Base-by-base conservation (phyloP, 2,113 vertebrate species). In the Apodemus speciosus region DNA sequence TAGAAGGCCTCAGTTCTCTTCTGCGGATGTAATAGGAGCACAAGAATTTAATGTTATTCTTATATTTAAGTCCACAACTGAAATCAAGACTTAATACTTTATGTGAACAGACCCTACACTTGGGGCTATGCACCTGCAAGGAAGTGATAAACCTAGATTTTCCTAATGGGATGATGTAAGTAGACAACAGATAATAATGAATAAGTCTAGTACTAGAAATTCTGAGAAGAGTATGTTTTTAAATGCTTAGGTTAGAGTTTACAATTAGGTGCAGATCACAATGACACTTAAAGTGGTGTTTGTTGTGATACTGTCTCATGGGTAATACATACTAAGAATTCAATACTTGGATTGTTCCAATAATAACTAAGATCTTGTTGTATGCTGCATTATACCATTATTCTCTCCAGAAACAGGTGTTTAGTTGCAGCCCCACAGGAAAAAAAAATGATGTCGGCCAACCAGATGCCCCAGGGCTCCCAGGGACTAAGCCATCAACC, bases 371-470 rank as follows among this genome's bases (percentile, higher is more conserved):
- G 32, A 27, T 71, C 6, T 43, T n/a, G 0, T 49, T 2, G 0
- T 0, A 0, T n/a, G 4, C 16, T 40, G 1, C 8, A 38, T 8
- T n/a, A 25, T 25, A 73, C 0, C 21, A 9, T 1, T 2, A 6
- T 75, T 76, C 4, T 27, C 20, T 6, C 27, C 2, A 32, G 16
- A 66, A 79, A 27, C 32, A 77, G 49, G 85, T 76, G 8, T 8
- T 73, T 80, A 72, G 0, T 69, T 71, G 62, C 43, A 46, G 43
- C 43, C 43, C 43, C 43, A 46, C 6, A 46, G 43, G 43, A 46
- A 46, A 46, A 46, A 46, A 46, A 4, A 6, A 46, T 46, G 3
- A 4, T 46, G 43, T 46, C 43, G 43, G 43, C 43, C 43, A 46
- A 6, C 43, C 43, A 46, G 43, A 46, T 46, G 43, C 43, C 43